Evolutionary conservation across 2,797 vertebrate genomes (phyloP).

Genomic region (Alectoris magna): DNA sequence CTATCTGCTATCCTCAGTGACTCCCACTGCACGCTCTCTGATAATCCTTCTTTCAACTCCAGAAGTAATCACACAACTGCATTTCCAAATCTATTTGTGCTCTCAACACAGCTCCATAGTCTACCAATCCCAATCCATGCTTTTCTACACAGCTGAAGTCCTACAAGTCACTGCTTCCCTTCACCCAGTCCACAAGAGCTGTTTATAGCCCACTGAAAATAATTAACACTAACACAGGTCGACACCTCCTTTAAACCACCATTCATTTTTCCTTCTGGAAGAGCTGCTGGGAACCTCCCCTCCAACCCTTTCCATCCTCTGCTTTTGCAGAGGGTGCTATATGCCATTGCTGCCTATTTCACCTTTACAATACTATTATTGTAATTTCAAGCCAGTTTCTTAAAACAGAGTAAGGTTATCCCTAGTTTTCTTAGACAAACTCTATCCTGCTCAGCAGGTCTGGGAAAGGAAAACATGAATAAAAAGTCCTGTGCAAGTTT

Average conservation of each 20-base stretch:
- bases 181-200: neutral
- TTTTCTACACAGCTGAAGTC: neutral
- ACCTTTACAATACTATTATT: neutral
- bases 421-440: neutral
- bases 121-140: neutral
- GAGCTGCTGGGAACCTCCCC: neutral
- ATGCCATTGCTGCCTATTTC: neutral
- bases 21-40: accelerated
- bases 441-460: neutral
- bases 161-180: neutral
- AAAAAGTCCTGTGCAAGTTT: neutral
- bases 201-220: neutral
- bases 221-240: neutral
- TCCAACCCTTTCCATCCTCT: neutral
- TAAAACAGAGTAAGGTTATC: neutral
- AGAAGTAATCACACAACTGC: neutral
- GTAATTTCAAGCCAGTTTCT: neutral
- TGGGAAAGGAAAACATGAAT: neutral
- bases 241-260: neutral
- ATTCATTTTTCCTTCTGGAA: neutral
- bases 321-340: neutral
- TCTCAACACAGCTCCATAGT: neutral
- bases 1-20: no score
- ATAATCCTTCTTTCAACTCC: neutral
- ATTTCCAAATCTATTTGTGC: neutral